Percentiles rank a stretch among this genome's conserved stretches.
Evolutionary conservation across 2,888 invertebrate genomes (phyloP).

Genomic region (Acholoe squamosa): DNA sequence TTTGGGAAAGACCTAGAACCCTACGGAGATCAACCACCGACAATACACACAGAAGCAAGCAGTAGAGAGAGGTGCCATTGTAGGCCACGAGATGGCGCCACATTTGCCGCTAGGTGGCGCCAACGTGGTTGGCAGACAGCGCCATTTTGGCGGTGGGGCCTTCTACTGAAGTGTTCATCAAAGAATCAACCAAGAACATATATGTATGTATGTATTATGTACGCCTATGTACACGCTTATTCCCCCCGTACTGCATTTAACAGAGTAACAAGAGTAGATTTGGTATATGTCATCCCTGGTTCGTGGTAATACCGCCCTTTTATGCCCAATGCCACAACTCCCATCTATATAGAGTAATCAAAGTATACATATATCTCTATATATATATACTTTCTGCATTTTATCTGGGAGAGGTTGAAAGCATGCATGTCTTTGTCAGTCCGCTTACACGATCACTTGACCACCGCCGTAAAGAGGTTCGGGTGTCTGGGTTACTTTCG

Average conservation of each 20-base stretch:
- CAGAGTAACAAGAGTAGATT: conserved; percentile 47
- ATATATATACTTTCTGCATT: background rate
- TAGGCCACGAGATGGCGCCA: conserved; percentile 8
- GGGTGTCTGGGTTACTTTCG: background rate
- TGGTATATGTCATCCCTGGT: conserved; percentile 39
- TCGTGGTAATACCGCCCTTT: conserved; percentile 9
- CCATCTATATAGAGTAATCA: conserved; percentile 1
- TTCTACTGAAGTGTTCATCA: background rate
- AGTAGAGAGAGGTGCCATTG: conserved; percentile 35
- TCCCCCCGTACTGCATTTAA: conserved; percentile 11
- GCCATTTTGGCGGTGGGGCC: background rate
- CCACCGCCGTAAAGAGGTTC: background rate
- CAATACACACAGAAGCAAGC: conserved; percentile 45
- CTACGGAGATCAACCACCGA: conserved; percentile 44
- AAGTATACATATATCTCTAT: background rate
- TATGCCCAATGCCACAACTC: conserved; percentile 22
- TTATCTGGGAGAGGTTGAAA: background rate
- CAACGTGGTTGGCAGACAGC: background rate
- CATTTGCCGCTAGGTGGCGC: background rate
- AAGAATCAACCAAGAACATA: conserved; percentile 17
- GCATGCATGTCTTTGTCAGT: background rate
- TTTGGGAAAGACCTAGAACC: background rate
- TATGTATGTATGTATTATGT: background rate
- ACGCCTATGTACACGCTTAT: conserved; percentile 51
- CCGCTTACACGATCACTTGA: conserved; percentile 36